Percentiles rank a stretch among this genome's conserved stretches.
Evolutionary conservation across 1,140 invertebrate species (phyloP).

Genomic region (Medauroidea extradentata): DNA sequence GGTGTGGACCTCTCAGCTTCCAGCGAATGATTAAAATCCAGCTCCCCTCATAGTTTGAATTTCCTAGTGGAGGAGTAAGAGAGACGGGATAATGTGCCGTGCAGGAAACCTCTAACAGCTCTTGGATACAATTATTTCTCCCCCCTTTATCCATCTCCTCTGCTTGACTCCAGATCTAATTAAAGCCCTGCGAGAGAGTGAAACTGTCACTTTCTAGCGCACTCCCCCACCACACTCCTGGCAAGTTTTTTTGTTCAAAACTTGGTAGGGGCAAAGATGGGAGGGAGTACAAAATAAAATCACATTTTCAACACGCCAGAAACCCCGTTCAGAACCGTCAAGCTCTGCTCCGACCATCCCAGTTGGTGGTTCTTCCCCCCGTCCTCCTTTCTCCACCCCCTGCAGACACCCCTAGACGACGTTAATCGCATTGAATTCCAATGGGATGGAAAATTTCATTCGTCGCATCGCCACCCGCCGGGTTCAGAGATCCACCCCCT

Average conservation of each 20-base stretch:
- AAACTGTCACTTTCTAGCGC: constrained; percentile 2
- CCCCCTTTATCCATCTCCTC: constrained; percentile 21
- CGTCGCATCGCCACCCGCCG: constrained; percentile 15
- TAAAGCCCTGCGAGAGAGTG: constrained; percentile 12
- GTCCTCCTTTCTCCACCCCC: constrained; percentile 17
- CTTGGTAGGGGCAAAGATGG: neutral
- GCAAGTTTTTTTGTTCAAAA: neutral
- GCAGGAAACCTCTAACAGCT: too few species aligned
- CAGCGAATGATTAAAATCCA: too few species aligned
- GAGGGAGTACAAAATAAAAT: constrained; percentile 15
- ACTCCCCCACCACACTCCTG: neutral
- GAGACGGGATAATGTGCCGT: too few species aligned
- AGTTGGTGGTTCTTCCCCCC: neutral
- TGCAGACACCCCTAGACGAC: constrained; percentile 6
- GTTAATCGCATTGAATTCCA: constrained; percentile 34
- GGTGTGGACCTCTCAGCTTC: too few species aligned
- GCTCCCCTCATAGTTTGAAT: too few species aligned
- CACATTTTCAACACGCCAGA: constrained; percentile 19
- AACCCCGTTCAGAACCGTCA: neutral
- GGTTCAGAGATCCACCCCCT: constrained; percentile 11
- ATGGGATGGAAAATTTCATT: constrained; percentile 34
- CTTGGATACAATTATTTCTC: constrained; percentile 4
- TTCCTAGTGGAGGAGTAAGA: too few species aligned
- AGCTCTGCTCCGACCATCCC: too few species aligned
- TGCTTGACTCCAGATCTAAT: constrained; percentile 27